A percentile compares a stretch with the other conserved stretches of the same genome.
Conservation (phyloP, 2,113 vertebrate species). For the Psephotus haematonotus region DNA sequence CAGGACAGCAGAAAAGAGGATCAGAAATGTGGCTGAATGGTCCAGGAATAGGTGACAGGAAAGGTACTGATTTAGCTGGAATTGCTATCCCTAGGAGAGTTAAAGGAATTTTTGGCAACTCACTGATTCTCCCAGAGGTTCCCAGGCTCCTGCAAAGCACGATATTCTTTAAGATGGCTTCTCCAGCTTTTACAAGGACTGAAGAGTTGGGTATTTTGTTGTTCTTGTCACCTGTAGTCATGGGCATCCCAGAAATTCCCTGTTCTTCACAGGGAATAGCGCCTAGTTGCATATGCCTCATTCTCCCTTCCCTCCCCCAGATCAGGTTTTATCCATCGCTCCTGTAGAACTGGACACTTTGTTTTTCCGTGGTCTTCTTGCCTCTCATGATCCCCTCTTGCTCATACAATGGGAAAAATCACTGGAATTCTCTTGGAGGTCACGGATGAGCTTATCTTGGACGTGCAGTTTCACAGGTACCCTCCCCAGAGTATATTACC, state of each 20-base stretch:
- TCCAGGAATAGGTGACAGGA: neutral
- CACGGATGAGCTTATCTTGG: neutral
- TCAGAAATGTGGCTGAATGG: neutral
- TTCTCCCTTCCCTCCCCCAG: neutral
- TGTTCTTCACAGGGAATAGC: neutral
- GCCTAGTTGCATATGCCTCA: neutral
- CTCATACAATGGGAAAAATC: neutral
- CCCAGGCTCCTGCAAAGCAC: neutral
- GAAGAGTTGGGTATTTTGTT: neutral
- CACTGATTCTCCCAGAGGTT: neutral
- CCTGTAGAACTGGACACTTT: neutral
- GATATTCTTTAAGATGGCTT: neutral
- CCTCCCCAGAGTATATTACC: neutral
- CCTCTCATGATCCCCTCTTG: neutral
- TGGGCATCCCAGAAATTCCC: neutral
- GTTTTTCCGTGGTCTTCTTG: neutral
- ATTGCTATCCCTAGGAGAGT: neutral
- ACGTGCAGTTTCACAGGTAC: neutral
- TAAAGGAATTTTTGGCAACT: neutral
- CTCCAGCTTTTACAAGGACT: neutral
- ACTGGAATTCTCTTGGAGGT: neutral
- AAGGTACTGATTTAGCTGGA: neutral
- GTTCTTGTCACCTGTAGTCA: neutral
- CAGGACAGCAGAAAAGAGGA: neutral
- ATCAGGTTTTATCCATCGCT: neutral